These are phyloP conservation scores for Phasianus colchicus DNA, from an alignment of 2,113 vertebrate species.

Conservation along the genomic window DNA sequence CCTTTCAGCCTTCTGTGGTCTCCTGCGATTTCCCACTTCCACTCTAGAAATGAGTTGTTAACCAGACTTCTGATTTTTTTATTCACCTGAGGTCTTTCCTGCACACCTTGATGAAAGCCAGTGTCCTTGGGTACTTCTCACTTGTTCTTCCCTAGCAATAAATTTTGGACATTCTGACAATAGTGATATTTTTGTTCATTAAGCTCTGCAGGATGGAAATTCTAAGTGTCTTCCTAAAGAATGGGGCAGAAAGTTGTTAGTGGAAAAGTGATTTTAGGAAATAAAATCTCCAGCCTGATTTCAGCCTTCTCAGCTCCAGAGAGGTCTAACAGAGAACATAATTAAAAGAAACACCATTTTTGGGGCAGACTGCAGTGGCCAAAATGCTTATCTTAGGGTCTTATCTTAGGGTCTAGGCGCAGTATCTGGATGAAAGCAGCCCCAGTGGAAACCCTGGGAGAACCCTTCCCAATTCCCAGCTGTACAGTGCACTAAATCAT, in stretches of 20 bases:
- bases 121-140: not conserved
- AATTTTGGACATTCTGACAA: not conserved
- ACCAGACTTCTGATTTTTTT: slow-evolving; percentile 15
- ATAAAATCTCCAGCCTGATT: not conserved
- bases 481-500: not conserved
- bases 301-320: not conserved
- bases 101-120: not conserved
- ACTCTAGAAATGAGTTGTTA: slow-evolving; percentile 21
- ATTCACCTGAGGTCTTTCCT: slow-evolving; percentile 37
- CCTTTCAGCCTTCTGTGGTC: slow-evolving; percentile 26
- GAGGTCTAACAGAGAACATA: fast-evolving
- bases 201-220: not conserved
- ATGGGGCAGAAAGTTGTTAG: not conserved
- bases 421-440: not conserved
- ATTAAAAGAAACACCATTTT: not conserved
- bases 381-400: not conserved
- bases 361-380: not conserved
- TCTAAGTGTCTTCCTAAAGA: not conserved
- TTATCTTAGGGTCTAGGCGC: not conserved
- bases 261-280: not conserved
- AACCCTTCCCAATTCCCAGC: not conserved
- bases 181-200: not conserved
- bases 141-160: not conserved
- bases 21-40: slow-evolving; percentile 44
- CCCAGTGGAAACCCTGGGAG: not conserved